Conservation (phyloP, 30 jellyfish, hydroid and myxozoan genomes). For the Turritopsis rubra region DNA sequence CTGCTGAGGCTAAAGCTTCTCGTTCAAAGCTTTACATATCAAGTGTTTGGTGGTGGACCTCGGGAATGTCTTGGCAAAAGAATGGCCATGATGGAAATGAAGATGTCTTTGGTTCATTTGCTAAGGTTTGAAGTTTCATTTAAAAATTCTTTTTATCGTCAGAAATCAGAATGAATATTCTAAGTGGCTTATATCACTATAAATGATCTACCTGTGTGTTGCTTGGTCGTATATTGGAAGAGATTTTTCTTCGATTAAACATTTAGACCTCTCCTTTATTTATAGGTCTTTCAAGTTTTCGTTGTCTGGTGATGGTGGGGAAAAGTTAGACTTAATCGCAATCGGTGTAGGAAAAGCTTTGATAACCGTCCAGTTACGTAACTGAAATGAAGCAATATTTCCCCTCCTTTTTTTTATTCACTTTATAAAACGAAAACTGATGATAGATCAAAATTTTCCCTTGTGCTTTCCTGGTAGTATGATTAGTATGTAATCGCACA, state of each 20-base stretch:
- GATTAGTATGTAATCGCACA: no score
- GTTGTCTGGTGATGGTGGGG: neutral
- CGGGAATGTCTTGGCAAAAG: neutral
- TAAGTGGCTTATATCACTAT: no score
- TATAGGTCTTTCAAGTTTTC: neutral
- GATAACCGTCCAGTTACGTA: neutral
- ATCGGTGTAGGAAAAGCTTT: neutral
- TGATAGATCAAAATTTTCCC: no score
- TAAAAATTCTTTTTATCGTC: neutral
- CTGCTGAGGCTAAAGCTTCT: neutral
- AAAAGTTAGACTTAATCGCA: neutral
- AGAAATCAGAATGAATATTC: neutral
- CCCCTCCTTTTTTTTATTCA: no score
- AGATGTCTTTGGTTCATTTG: neutral
- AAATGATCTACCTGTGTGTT: no score
- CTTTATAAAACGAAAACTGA: no score
- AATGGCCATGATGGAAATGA: neutral
- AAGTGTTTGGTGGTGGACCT: neutral
- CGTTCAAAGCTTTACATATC: neutral
- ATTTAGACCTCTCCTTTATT: neutral
- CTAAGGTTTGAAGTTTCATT: neutral
- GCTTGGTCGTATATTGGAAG: no score
- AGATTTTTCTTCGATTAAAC: neutral
- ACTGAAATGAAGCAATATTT: no score
- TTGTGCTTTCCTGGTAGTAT: no score